Conservation (phyloP, 2,113 vertebrate species). For the Centropus unirufus region DNA sequence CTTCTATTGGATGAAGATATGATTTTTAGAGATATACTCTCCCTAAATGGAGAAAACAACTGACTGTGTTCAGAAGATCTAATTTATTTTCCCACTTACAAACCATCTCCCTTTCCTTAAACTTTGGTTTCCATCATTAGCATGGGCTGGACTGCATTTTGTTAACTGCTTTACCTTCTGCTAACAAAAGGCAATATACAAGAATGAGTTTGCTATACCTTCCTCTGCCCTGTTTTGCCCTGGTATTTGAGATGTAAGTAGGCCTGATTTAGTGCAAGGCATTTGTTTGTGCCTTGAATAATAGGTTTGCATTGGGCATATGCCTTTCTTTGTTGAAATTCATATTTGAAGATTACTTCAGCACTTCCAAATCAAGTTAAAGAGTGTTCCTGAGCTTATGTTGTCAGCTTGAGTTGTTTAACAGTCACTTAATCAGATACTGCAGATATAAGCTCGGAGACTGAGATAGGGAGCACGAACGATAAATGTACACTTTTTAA, state of each 20-base stretch:
- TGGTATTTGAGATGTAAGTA: background rate
- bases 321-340: background rate
- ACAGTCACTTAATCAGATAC: constrained; percentile 36
- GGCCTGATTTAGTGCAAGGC: background rate
- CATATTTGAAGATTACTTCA: constrained; percentile 5
- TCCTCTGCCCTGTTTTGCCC: background rate
- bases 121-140: background rate
- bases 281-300: background rate
- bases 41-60: background rate
- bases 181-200: background rate
- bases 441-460: background rate
- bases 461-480: background rate
- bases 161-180: background rate
- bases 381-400: background rate
- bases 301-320: background rate
- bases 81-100: background rate
- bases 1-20: background rate
- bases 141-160: background rate
- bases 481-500: background rate
- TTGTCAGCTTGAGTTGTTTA: constrained; percentile 18
- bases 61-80: background rate
- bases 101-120: background rate
- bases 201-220: background rate
- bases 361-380: background rate
- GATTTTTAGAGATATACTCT: background rate